phyloP scores from a whole-genome alignment of 2,888 invertebrate genomes.

The Aromia moschata region DNA sequence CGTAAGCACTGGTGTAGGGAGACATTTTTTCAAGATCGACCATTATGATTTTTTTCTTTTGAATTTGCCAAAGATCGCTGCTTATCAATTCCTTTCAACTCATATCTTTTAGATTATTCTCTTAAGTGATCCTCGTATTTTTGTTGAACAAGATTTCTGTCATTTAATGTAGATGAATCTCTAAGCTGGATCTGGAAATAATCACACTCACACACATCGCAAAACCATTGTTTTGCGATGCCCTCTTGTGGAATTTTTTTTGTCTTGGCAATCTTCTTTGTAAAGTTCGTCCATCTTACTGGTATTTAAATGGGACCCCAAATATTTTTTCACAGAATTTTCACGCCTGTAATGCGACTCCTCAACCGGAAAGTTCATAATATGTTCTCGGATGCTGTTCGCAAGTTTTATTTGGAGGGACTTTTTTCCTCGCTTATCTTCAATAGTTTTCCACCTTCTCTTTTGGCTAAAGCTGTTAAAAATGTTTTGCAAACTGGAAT shows the following conservation, averaged over 20 bases:
- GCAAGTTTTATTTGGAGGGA: conserved; percentile 25
- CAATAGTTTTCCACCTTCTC: conserved; percentile 12
- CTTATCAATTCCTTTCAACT: conserved; percentile 28
- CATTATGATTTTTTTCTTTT: conserved; percentile 31
- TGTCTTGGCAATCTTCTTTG: conserved; percentile 11
- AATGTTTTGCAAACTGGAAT: no score
- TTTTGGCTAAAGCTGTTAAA: conserved; percentile 23
- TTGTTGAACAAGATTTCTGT: conserved; percentile 13
- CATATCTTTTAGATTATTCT: conserved; percentile 34
- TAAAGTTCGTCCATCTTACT: conserved; percentile 31
- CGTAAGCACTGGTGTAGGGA: conserved; percentile 34
- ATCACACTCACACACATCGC: conserved; percentile 29
- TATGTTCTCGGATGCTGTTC: conserved; percentile 29
- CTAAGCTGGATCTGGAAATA: conserved; percentile 12
- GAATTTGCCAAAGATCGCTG: conserved; percentile 10
- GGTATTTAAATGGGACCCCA: conserved; percentile 34
- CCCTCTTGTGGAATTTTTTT: conserved; percentile 10
- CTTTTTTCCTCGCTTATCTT: conserved; percentile 27
- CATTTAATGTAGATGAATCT: conserved; percentile 18
- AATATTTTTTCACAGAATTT: conserved; percentile 31
- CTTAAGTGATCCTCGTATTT: conserved; percentile 31
- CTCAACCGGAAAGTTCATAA: conserved; percentile 29
- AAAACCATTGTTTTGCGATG: conserved; percentile 36
- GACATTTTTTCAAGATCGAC: conserved; percentile 39
- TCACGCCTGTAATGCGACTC: conserved; percentile 35